Conservation (phyloP, 1,140 invertebrate genomes). For the Drosophila mayri region DNA sequence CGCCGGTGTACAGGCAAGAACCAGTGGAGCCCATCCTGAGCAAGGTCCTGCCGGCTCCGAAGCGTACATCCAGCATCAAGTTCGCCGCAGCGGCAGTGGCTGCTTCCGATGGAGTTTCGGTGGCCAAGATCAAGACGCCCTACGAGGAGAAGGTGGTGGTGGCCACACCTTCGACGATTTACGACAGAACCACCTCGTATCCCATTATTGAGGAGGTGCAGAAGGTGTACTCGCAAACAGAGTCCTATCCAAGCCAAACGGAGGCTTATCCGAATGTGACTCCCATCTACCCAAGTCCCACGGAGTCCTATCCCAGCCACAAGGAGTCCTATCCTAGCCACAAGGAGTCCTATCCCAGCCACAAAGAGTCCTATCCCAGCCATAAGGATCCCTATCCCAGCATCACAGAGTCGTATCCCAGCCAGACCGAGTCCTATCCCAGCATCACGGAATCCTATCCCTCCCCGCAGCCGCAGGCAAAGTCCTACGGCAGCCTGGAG, state of each 20-base stretch:
- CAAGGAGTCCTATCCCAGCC: neutral
- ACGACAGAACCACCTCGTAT: conserved; percentile 66
- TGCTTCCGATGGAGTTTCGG: conserved; percentile 16
- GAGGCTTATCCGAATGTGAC: conserved; percentile 34
- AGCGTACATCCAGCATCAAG: conserved; percentile 27
- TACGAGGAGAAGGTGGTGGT: conserved; percentile 63
- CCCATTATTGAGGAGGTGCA: conserved; percentile 47
- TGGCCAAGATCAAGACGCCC: conserved; percentile 67
- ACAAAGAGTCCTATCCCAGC: conserved; percentile 12
- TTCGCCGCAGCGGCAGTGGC: conserved; percentile 41
- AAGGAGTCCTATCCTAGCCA: conserved; percentile 14
- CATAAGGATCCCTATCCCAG: conserved; percentile 28
- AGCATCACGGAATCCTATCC: conserved; percentile 31
- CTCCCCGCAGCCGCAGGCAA: conserved; percentile 33
- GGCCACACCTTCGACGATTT: conserved; percentile 51
- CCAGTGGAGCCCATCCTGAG: conserved; percentile 26
- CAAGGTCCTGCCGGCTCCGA: conserved; percentile 18
- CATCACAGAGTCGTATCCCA: conserved; percentile 23
- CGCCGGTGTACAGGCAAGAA: conserved; percentile 31
- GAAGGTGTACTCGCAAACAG: conserved; percentile 53
- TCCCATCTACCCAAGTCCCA: conserved; percentile 15
- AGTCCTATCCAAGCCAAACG: conserved; percentile 52
- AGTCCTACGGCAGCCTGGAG: conserved; percentile 43
- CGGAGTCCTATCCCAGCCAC: conserved; percentile 14
- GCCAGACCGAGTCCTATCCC: conserved; percentile 34